Evolutionary conservation across 1,140 invertebrate species (phyloP), one percentile per base, ranked within the genome.

Genomic region (Melanaphis sacchari): DNA sequence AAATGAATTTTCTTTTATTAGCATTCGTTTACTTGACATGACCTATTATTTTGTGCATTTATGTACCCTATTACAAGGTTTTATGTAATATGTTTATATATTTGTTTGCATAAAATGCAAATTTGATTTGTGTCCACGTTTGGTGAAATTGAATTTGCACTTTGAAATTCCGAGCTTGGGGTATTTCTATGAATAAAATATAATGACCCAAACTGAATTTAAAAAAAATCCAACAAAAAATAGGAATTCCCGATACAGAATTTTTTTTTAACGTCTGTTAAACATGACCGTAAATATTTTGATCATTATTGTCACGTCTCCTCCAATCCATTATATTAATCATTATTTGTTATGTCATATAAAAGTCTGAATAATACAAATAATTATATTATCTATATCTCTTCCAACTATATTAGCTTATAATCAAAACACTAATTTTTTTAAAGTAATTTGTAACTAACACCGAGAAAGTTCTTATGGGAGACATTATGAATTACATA

Each of bases 131-230:
- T 92, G 43, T 82, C 41, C 43, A 82, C 76, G n/a, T 38, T 24
- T 76, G 41, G 41, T 46, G 26, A 49, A 92, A 92, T 92, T 92
- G 43, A 92, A 82, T 92, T 92, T 92, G 49, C 66, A 76, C 59
- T 81, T 81, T 49, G 40, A n/a, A 76, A 91, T 81, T 76, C 7
- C 8, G 21, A 81, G 66, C 6, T 81, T 81, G 40, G 90, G 66
- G 66, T 92, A 40, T 92, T 49, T 49, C 41, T 46, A 82, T 92
- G 90, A 92, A 82, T 92, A 82, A 92, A 81, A 92, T 92, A 82
- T 49, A 92, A 92, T 92, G 36, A 49, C 66, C 66, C n/a, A 38
- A 82, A 81, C 43, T 24, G 36, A 91, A 46, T 91, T 91, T 40
- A 54, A 89, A 41, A 40, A 90, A 59, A 90, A 21, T 3, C 4